Base-by-base conservation (phyloP, 1,140 invertebrate species). In the Capitella teleta region DNA sequence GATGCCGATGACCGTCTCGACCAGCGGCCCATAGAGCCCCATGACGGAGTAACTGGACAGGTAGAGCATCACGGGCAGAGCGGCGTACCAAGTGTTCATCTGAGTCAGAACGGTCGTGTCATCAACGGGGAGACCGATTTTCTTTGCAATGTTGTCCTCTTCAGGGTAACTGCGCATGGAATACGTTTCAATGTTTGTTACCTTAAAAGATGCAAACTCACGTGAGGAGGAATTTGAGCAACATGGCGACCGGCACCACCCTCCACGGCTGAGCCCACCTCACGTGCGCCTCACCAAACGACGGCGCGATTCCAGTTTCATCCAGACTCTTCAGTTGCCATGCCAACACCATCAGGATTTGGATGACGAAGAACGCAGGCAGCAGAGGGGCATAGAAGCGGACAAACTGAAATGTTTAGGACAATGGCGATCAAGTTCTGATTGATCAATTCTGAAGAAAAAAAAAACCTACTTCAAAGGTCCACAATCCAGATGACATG, bases 251-350 rank as follows among this genome's bases (percentile, higher is more conserved):
- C n/a, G 21, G 19, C 16, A 36, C 41, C 6, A 53, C 47, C 23
- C 52, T 24, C 32, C 36, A 53, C 12, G 52, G 52, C 32, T 53
- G 52, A 43, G 47, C 46, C 52, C 47, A 49, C 19, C 16, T 38
- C 14, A 28, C 21, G 10, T 53, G 52, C 0, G 46, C 24, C 16
- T 28, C 38, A 5, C 32, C 12, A 32, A 53, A 49, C 16, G 28
- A 36, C 19, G 51, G 51, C 28, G 38, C 40, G 16, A 26, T 28
- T 8, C 38, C 38, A 41, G 32, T 26, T 18, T 53, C 52, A 49
- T 48, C 52, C 10, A 49, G 34, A 25, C 34, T 28, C 41, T 52
- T 53, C 25, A 53, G 46, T 28, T 53, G 52, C 52, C 52, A 53
- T 8, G 52, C 48, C 12, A 53, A 41, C 5, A 34, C 52, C 52